Percentiles rank a stretch among this genome's conserved stretches.
phyloP scores from a whole-genome alignment of 2,888 invertebrate species.

The Drosophila tripunctata region DNA sequence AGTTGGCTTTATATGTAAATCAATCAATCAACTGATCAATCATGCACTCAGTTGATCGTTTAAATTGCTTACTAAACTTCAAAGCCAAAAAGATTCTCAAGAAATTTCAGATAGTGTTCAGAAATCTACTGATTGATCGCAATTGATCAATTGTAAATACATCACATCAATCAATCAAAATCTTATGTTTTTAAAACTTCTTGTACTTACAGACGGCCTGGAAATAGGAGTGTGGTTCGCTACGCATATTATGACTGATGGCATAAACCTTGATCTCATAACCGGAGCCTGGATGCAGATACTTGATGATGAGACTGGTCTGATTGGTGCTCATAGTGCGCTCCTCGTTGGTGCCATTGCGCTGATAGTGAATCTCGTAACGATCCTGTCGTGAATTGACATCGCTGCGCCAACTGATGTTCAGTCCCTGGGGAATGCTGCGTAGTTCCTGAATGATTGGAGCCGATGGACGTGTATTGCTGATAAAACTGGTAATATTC shows the following conservation, averaged over 20 bases:
- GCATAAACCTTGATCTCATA: constrained; percentile 95
- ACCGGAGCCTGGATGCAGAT: constrained; percentile 94
- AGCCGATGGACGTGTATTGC: constrained; percentile 93
- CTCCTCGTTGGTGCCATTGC: constrained; percentile 89
- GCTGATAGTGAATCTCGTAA: constrained; percentile 92
- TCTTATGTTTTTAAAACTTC: no score
- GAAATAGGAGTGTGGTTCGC: constrained; percentile 93
- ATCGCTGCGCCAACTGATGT: constrained; percentile 96
- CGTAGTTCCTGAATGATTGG: constrained; percentile 93
- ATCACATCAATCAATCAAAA: neutral
- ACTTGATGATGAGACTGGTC: constrained; percentile 88
- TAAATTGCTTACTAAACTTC: neutral
- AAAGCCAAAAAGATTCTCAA: neutral
- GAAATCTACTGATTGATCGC: no score
- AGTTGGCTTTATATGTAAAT: neutral
- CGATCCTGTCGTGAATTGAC: constrained; percentile 94
- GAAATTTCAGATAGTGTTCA: no score
- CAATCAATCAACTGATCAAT: neutral
- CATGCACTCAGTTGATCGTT: neutral
- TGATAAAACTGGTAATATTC: constrained; percentile 88
- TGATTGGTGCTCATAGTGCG: constrained; percentile 87
- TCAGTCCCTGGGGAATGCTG: constrained; percentile 89
- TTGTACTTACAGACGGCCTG: constrained; percentile 94
- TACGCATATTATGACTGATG: constrained; percentile 90
- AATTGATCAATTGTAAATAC: no score